phyloP scores from a whole-genome alignment of 53 echinoderm and acorn worm genomes.

The Paracentrotus lividus region DNA sequence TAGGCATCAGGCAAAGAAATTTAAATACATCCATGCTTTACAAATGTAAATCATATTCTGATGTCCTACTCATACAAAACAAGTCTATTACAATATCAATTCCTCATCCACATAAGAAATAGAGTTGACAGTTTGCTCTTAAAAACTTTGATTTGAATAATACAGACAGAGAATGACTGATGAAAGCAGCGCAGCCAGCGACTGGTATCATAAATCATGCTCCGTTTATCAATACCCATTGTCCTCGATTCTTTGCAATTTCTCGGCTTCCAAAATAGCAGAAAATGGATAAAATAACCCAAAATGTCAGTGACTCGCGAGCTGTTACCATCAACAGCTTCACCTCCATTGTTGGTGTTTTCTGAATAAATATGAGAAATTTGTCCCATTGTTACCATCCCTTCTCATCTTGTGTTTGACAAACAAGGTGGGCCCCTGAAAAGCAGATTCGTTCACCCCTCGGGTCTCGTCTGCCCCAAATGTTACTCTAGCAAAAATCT shows the following conservation, averaged over 20 bases:
- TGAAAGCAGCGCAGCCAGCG: constrained; percentile 20
- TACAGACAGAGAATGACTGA: constrained; percentile 14
- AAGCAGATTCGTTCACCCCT: constrained; percentile 43
- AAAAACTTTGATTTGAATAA: constrained; percentile 18
- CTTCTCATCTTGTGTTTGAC: constrained; percentile 26
- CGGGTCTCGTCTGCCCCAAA: not conserved
- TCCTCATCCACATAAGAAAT: not conserved
- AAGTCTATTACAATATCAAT: not conserved
- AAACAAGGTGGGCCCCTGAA: constrained; percentile 28
- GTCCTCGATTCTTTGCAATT: not conserved
- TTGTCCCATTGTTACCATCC: constrained; percentile 26
- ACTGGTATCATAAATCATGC: constrained; percentile 52
- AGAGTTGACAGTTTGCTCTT: constrained; percentile 9
- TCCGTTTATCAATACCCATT: constrained; percentile 28
- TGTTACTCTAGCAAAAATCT: constrained; percentile 27
- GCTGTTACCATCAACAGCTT: constrained; percentile 4
- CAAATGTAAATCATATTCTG: not conserved
- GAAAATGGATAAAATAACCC: constrained; percentile 5
- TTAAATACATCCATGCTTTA: not conserved
- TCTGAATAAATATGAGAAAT: constrained; percentile 58
- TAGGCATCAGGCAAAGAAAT: not conserved
- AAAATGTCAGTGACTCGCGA: constrained; percentile 9
- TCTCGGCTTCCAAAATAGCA: constrained; percentile 36
- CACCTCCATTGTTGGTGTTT: constrained; percentile 2
- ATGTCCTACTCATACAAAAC: not conserved